phyloP scores from a whole-genome alignment of 53 echinoderm and acorn worm genomes.

The Echinometra lucunter region DNA sequence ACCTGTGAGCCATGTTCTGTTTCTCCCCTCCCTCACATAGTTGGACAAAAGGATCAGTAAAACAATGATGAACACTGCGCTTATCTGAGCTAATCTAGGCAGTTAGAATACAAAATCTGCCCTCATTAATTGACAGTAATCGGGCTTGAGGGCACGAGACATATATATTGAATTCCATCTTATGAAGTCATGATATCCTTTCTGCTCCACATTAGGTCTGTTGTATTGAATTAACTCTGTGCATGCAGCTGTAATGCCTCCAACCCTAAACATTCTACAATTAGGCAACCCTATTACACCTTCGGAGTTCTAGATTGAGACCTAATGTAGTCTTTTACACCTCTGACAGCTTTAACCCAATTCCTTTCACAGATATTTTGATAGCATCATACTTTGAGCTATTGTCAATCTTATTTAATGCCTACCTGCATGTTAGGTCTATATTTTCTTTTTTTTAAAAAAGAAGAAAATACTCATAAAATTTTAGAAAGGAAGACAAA shows the following conservation, averaged over 20 bases:
- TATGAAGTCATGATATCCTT: constrained; percentile 63
- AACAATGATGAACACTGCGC: neutral
- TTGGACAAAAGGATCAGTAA: neutral
- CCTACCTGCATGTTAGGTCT: neutral
- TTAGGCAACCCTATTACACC: constrained; percentile 53
- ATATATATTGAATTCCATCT: constrained; percentile 59
- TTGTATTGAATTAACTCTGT: constrained; percentile 36
- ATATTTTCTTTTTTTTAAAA: too few species aligned
- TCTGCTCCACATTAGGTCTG: neutral
- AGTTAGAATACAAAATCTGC: constrained; percentile 32
- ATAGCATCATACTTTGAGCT: constrained; percentile 14
- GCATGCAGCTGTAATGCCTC: constrained; percentile 64
- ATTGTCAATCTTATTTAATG: constrained; percentile 12
- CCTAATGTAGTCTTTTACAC: constrained; percentile 5
- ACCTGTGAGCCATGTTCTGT: constrained; percentile 46
- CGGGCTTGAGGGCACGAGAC: constrained; percentile 38
- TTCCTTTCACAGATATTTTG: neutral
- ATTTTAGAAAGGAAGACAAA: too few species aligned
- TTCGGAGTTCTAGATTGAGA: constrained; percentile 11
- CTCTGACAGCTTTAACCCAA: constrained; percentile 30
- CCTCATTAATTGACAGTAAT: constrained; percentile 63
- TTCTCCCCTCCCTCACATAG: constrained; percentile 3
- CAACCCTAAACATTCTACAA: constrained; percentile 36
- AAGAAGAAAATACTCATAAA: too few species aligned
- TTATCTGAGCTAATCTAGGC: neutral